These are phyloP conservation scores for Diorhabda elongata DNA, from an alignment of 1,140 invertebrate genomes.

Conservation along the genomic window DNA sequence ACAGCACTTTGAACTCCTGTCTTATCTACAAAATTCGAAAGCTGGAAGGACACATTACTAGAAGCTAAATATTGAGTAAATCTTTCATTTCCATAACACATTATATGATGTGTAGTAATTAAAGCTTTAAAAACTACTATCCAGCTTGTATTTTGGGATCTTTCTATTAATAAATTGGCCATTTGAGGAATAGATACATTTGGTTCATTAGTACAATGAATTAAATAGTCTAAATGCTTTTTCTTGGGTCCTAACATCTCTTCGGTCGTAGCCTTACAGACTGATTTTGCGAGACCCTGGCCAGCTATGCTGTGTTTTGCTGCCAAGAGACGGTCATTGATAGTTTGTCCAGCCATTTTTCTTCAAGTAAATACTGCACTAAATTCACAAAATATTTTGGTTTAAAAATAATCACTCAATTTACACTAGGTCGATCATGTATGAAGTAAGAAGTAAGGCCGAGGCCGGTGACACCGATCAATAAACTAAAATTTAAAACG, in stretches of 20 bases:
- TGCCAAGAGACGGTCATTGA: slow-evolving; percentile 95
- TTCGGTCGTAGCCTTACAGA: slow-evolving; percentile 99
- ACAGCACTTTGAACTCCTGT: slow-evolving; percentile 76
- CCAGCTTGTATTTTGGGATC: slow-evolving; percentile 97
- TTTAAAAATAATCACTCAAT: slow-evolving; percentile 3
- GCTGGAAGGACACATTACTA: slow-evolving; percentile 98
- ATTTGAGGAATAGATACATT: slow-evolving; percentile 99
- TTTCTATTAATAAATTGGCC: slow-evolving; percentile 95
- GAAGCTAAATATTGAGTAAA: slow-evolving; percentile 99
- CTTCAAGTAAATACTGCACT: background rate
- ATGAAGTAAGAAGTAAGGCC: slow-evolving; percentile 2
- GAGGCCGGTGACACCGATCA: background rate
- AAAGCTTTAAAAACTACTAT: slow-evolving; percentile 98
- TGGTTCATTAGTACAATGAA: slow-evolving; percentile 99
- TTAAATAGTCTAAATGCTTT: slow-evolving; percentile 99
- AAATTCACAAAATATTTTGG: background rate
- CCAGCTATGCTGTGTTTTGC: slow-evolving; percentile 98
- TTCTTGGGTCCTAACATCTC: slow-evolving; percentile 99
- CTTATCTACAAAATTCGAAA: slow-evolving; percentile 96
- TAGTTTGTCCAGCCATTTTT: slow-evolving; percentile 89
- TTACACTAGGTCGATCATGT: slow-evolving; percentile 2
- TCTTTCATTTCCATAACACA: slow-evolving; percentile 99
- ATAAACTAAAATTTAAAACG: background rate
- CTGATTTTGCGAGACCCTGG: slow-evolving; percentile 97
- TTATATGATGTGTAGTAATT: slow-evolving; percentile 97